These are phyloP conservation scores for Coregonus sp. DNA, from an alignment of 2,797 vertebrate genomes.

Conservation along the genomic window DNA sequence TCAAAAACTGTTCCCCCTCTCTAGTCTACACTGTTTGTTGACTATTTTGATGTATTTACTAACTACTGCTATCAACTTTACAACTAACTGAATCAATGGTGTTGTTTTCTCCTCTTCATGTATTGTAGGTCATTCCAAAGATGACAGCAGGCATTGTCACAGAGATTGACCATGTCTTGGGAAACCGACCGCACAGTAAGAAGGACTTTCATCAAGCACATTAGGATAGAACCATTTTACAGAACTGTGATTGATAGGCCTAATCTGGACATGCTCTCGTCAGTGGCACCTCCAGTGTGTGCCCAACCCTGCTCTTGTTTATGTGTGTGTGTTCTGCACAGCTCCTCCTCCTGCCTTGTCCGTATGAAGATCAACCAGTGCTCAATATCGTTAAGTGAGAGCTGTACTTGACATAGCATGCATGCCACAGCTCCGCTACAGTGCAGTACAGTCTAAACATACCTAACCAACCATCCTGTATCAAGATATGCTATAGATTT, in stretches of 20 bases:
- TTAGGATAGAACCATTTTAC: constrained; percentile 52
- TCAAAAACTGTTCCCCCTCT: not conserved
- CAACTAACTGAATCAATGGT: not conserved
- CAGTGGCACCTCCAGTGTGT: constrained; percentile 64
- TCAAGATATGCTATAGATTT: constrained; percentile 30
- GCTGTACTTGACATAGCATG: constrained; percentile 62
- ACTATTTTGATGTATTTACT: not conserved
- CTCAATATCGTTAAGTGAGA: constrained; percentile 57
- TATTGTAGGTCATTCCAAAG: constrained; percentile 78
- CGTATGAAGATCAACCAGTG: constrained; percentile 54
- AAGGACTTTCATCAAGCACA: constrained; percentile 71
- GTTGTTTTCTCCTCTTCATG: constrained; percentile 18
- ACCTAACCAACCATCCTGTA: constrained; percentile 32
- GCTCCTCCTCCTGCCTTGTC: constrained; percentile 46
- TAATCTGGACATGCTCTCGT: constrained; percentile 62
- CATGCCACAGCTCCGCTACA: constrained; percentile 62
- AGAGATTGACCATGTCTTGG: constrained; percentile 78
- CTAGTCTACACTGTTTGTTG: not conserved
- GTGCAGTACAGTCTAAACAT: constrained; percentile 21
- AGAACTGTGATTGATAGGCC: constrained; percentile 57
- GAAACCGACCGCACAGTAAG: constrained; percentile 79
- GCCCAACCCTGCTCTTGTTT: constrained; percentile 46
- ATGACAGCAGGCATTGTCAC: constrained; percentile 76
- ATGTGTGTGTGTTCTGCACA: constrained; percentile 54
- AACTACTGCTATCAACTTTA: not conserved